These are phyloP conservation scores for Neoascia interrupta DNA, from an alignment of 2,888 invertebrate genomes.

Conservation along the genomic window DNA sequence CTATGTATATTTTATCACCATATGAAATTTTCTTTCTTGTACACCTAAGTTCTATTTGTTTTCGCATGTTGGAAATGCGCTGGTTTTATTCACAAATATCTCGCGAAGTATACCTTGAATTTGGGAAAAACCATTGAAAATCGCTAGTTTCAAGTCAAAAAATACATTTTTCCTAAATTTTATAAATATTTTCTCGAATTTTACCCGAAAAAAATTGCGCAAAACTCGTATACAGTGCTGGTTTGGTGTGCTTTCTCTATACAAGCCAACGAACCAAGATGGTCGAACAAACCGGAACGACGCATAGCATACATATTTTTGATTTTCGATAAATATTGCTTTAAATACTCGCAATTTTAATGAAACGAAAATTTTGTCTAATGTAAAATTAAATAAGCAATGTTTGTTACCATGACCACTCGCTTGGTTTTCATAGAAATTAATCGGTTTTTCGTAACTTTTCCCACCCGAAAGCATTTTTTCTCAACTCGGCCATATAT, in stretches of 20 bases:
- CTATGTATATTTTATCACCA: background rate
- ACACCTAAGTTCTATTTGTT: constrained; percentile 27
- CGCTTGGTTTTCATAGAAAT: constrained; percentile 48
- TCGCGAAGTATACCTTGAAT: constrained; percentile 36
- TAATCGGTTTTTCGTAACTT: constrained; percentile 54
- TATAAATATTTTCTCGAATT: constrained; percentile 15
- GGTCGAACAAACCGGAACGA: constrained; percentile 67
- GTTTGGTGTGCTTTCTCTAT: constrained; percentile 60
- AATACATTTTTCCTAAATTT: constrained; percentile 7
- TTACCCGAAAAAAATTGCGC: constrained; percentile 52
- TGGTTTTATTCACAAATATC: constrained; percentile 21
- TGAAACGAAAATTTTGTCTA: constrained; percentile 1
- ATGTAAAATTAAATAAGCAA: constrained; percentile 38
- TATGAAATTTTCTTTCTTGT: constrained; percentile 4
- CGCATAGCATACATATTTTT: constrained; percentile 61
- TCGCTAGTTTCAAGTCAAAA: constrained; percentile 2
- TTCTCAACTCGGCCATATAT: constrained; percentile 35
- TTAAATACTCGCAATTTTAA: background rate
- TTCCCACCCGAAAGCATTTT: constrained; percentile 26
- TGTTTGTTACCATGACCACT: constrained; percentile 23
- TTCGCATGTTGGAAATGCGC: constrained; percentile 34
- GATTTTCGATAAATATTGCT: constrained; percentile 24
- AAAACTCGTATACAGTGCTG: constrained; percentile 51
- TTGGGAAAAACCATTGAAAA: constrained; percentile 1
- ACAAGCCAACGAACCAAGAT: constrained; percentile 63